Evolutionary conservation across 2,888 invertebrate species (phyloP), one percentile per base, ranked within the genome.

Genomic region (Chaetoderma sp.): DNA sequence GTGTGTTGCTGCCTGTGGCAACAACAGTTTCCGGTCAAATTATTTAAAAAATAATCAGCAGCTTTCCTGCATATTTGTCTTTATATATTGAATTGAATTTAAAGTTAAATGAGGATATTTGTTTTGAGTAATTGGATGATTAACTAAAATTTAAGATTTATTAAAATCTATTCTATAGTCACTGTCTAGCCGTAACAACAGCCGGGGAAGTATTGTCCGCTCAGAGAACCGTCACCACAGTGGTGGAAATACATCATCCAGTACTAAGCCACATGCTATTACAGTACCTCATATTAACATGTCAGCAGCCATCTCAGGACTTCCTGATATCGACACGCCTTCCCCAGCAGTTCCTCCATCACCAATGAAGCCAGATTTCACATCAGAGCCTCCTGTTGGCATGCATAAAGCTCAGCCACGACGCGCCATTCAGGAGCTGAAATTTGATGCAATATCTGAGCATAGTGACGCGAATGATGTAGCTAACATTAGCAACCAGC

Each of bases 311-410:
- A n/a, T 39, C 39, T 39, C 10, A 39, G 10, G 10, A 13, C n/a
- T n/a, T 13, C 10, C 39, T 39, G 39, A 13, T 39, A n/a, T 39
- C 39, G n/a, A n/a, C n/a, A n/a, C n/a, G 52, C n/a, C 52, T 4
- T 61, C 66, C 3, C 61, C 64, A 21, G 75, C 75, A 50, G 70
- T 79, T 0, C 80, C 79, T 0, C 80, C 79, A 0, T 83, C 83
- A 0, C 83, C 83, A 2, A 66, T 81, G n/a, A 77, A 77, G 59
- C 72, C 75, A 1, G 78, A 81, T 55, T 80, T 82, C 63, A 80
- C 80, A 1, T 67, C 74, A 18, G 77, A 78, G 6, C 81, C 83
- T 2, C 81, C 81, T 2, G 44, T 68, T 28, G 73, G 76, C 5
- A 67, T 70, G 0, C 70, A 73, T 10, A 73, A 73, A 63, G 71